Evolutionary conservation across 2,888 invertebrate genomes (phyloP), one percentile per base, ranked within the genome.

Genomic region (Pomacea canaliculata): DNA sequence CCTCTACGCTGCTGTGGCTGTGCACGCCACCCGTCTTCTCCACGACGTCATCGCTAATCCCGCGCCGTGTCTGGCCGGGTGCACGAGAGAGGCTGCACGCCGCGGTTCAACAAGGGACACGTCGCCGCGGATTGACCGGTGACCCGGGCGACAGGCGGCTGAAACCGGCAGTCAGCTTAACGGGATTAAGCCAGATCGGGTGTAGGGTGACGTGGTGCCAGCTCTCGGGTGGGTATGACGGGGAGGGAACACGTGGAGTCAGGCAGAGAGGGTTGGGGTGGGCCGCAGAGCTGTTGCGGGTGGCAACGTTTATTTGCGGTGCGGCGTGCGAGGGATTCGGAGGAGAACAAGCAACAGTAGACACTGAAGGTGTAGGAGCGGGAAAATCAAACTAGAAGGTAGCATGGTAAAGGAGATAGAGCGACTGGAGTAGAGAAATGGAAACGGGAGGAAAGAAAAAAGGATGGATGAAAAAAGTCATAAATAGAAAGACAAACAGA

Each of bases 301-400:
- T n/a, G 48, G 46, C 48, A 48, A 49, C 37, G 68, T 49, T 48
- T 49, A 46, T 49, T 46, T 49, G 68, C 46, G 16, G 27, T 5
- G 49, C n/a, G 49, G 68, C 10, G 48, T 46, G 68, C n/a, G 68
- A 68, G 49, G 49, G 68, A 46, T 49, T n/a, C n/a, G n/a, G 68
- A 48, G 13, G 49, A 18, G 49, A n/a, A n/a, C 46, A 37, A 49
- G 49, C 37, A 49, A 68, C 48, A 18, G 49, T 18, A 19, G 23
- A 9, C 16, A 16, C 19, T 10, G 48, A 68, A 49, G 46, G 68
- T 46, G 68, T 18, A 37, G 49, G 48, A 48, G 48, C 48, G 37
- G n/a, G 68, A 48, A 49, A 48, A 49, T 49, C n/a, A 68, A 49
- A 49, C n/a, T 12, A 49, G 46, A 49, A 68, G 48, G 48, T 37